A percentile compares a stretch with the other conserved stretches of the same genome.
Conservation (phyloP, 2,888 invertebrate genomes). For the Chirona hameri region DNA sequence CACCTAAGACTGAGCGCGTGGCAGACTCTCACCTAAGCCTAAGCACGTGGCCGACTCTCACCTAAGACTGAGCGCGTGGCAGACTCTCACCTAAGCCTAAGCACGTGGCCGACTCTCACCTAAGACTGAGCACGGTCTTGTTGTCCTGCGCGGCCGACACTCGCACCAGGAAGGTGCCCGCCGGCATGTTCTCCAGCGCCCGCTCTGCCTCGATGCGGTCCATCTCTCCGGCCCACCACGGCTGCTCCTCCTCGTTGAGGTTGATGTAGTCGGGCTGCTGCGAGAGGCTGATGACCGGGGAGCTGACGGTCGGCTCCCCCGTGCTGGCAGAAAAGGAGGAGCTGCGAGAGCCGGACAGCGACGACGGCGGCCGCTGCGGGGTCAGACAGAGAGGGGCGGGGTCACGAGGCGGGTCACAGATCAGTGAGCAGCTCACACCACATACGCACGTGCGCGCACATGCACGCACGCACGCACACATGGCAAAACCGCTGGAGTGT, state of each 20-base stretch:
- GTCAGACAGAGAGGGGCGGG: too few species aligned
- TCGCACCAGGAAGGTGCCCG: constrained; percentile 30
- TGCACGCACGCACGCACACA: too few species aligned
- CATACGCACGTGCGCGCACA: too few species aligned
- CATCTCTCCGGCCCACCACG: constrained; percentile 34
- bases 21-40: too few species aligned
- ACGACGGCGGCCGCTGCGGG: neutral
- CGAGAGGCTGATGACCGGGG: too few species aligned
- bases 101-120: neutral
- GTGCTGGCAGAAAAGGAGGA: neutral
- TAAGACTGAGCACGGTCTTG: neutral
- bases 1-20: too few species aligned
- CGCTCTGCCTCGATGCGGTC: constrained; percentile 30
- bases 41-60: too few species aligned
- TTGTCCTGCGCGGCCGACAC: constrained; percentile 9
- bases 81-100: too few species aligned
- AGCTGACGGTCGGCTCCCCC: neutral
- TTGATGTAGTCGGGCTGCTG: neutral
- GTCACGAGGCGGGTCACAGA: too few species aligned
- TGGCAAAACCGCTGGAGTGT: too few species aligned
- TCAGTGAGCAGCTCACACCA: too few species aligned
- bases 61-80: too few species aligned
- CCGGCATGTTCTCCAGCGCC: constrained; percentile 26
- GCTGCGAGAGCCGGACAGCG: neutral
- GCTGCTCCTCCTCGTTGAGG: constrained; percentile 30